Evolutionary conservation across 2,113 vertebrate genomes (phyloP), one percentile per base, ranked within the genome.

Genomic region (Mohoua ochrocephala): DNA sequence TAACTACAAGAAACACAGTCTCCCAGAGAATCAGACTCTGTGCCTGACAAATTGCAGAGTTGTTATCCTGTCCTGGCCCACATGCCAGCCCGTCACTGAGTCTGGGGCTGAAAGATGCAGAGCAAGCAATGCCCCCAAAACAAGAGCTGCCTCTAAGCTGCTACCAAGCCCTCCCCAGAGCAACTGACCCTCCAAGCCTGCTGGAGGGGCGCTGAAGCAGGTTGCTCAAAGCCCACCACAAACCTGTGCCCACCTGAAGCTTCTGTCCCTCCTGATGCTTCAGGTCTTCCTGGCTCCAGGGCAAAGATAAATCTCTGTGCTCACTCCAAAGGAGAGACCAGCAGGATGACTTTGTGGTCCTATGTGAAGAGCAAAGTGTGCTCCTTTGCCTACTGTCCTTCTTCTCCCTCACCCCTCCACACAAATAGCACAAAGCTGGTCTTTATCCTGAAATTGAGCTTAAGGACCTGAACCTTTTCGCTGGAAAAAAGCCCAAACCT

Each of bases 281-380:
- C 35, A 56, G 31, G 23, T 67, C 41, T 24, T 41, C 37, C 65
- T 39, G 54, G n/a, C 22, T 44, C 22, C 2, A 2, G 33, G 23
- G 17, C 31, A 71, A 41, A 82, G 50, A 14, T 1, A 7, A 82
- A 57, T n/a, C 31, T 65, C 31, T 1, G 8, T 28, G 30, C 23
- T 63, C 31, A 24, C 30, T 64, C 41, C 2, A 2, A 67, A 59
- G 53, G 52, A 78, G 33, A 65, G 22, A 22, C 26, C 4, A 75
- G 70, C 57, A 10, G 35, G 21, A 22, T 14, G 13, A 2, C 7
- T 75, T 61, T 63, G 56, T 67, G 57, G 8, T 45, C 44, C 33
- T 31, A 3, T 11, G 19, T 0, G 3, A 79, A 60, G 35, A 74
- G 31, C 22, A 19, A 60, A 65, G 11, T 2, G 1, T 0, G 1